These are phyloP conservation scores for Lasioglossum marginatum DNA, from an alignment of 2,888 invertebrate genomes.

Conservation along the genomic window DNA sequence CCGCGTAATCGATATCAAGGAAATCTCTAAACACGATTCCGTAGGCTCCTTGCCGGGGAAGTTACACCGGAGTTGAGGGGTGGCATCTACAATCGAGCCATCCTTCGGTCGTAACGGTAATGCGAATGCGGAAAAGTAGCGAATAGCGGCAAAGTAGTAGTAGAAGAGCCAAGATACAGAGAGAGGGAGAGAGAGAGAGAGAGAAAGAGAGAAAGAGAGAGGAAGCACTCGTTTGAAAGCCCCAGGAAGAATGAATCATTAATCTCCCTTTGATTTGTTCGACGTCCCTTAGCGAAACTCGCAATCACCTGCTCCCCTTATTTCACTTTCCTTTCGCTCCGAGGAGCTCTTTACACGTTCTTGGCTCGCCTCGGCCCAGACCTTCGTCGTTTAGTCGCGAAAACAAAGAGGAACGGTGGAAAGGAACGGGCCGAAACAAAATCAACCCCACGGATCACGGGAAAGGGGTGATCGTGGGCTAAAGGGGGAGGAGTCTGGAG, in stretches of 20 bases:
- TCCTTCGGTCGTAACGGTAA: neutral
- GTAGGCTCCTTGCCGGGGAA: neutral
- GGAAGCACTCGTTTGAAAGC: neutral
- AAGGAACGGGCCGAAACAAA: slow-evolving; percentile 74
- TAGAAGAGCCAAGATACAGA: too few relatives aligned
- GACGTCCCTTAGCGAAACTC: slow-evolving; percentile 34
- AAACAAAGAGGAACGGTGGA: slow-evolving; percentile 26
- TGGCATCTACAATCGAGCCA: neutral
- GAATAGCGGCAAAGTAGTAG: neutral
- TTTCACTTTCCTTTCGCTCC: slow-evolving; percentile 35
- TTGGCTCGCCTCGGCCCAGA: slow-evolving; percentile 26
- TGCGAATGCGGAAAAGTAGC: neutral
- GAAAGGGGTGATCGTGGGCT: neutral
- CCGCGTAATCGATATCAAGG: slow-evolving; percentile 66
- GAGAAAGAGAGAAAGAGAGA: neutral
- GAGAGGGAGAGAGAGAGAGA: neutral
- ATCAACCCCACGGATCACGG: slow-evolving; percentile 53
- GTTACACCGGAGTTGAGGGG: neutral
- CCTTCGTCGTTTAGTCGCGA: slow-evolving; percentile 25
- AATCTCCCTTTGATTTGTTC: slow-evolving; percentile 57
- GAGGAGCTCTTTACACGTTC: slow-evolving; percentile 25
- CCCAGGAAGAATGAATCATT: slow-evolving; percentile 43
- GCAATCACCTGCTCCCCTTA: slow-evolving; percentile 32
- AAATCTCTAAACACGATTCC: slow-evolving; percentile 28
- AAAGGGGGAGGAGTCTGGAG: slow-evolving; percentile 48